Evolutionary conservation across 2,888 invertebrate genomes (phyloP).

Genomic region (Phragmatobia fuliginosa): DNA sequence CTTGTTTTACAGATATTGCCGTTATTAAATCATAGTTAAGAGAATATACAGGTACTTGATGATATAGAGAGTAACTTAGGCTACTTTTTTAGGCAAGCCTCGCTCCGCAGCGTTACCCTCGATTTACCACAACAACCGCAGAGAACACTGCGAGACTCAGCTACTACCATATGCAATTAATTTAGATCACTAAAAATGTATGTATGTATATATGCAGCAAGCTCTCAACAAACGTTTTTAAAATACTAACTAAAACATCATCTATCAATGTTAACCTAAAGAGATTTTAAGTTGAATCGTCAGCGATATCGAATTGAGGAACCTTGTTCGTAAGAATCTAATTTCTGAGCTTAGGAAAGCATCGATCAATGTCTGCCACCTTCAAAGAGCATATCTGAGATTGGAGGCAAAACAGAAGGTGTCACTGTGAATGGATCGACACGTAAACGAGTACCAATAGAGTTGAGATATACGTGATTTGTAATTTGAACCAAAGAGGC

Average conservation of each 20-base stretch:
- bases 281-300: conserved; percentile 26
- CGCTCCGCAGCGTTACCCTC: too few species aligned
- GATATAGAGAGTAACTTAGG: too few species aligned
- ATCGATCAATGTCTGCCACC: conserved; percentile 74
- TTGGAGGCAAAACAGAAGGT: conserved; percentile 64
- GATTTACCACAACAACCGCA: too few species aligned
- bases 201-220: too few species aligned
- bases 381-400: conserved; percentile 64
- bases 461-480: conserved; percentile 53
- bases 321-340: conserved; percentile 49
- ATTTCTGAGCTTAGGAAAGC: conserved; percentile 52
- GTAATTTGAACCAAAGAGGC: conserved; percentile 42
- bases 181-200: too few species aligned
- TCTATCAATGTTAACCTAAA: conserved; percentile 27
- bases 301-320: conserved; percentile 48
- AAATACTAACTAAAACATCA: conserved; percentile 16
- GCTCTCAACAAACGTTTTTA: background rate
- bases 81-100: too few species aligned
- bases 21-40: too few species aligned
- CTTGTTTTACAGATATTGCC: too few species aligned
- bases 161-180: too few species aligned
- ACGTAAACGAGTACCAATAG: conserved; percentile 61
- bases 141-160: too few species aligned
- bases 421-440: conserved; percentile 66
- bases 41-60: too few species aligned